Conservation (phyloP, 2,113 vertebrate genomes). For the Bubo blakistoni region DNA sequence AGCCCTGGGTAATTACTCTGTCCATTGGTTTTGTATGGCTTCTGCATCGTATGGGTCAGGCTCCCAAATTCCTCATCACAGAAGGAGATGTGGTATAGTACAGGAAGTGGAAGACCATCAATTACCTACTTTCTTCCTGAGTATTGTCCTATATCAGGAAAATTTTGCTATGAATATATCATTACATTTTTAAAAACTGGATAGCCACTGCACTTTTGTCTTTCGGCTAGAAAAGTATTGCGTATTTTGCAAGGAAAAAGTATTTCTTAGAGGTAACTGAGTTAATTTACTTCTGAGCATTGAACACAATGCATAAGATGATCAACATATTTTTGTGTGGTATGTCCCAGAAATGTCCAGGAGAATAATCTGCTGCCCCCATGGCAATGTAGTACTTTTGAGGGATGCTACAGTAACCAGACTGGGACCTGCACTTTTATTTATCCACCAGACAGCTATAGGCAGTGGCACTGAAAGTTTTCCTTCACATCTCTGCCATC, state of each 20-base stretch:
- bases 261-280: background rate
- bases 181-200: background rate
- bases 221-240: background rate
- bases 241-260: background rate
- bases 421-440: background rate
- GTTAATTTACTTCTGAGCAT: background rate
- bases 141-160: background rate
- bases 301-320: background rate
- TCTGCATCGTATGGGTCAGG: fast-evolving
- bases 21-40: background rate
- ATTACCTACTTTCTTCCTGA: background rate
- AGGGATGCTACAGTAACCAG: background rate
- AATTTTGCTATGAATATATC: background rate
- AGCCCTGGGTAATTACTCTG: background rate
- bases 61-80: background rate
- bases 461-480: background rate
- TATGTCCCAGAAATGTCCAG: background rate
- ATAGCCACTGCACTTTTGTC: background rate
- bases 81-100: background rate
- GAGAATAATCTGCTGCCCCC: background rate
- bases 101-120: background rate
- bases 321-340: background rate
- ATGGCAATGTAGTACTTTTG: background rate
- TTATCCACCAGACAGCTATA: background rate
- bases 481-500: background rate